Conservation (phyloP, 2,113 vertebrate species). For the Corvus hawaiiensis region DNA sequence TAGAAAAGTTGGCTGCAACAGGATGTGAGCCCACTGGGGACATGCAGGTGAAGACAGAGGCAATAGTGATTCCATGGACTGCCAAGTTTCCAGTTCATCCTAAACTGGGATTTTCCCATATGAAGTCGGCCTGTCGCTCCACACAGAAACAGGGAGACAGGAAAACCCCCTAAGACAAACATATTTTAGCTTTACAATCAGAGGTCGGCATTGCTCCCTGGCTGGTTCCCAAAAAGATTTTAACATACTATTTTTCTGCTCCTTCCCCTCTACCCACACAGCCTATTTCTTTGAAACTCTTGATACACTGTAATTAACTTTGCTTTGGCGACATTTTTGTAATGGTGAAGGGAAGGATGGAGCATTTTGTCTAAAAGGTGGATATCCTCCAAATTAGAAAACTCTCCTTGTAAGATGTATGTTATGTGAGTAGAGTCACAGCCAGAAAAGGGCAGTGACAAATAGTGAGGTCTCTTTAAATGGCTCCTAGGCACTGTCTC, state of each 20-base stretch:
- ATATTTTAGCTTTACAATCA: not conserved
- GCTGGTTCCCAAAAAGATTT: not conserved
- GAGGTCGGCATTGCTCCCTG: not conserved
- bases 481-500: not conserved
- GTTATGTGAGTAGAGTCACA: not conserved
- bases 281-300: constrained; percentile 32
- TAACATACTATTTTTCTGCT: not conserved
- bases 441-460: not conserved
- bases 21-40: no score
- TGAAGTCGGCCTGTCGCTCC: accelerated
- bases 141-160: not conserved
- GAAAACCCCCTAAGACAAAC: not conserved
- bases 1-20: not conserved
- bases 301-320: not conserved
- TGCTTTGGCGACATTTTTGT: not conserved
- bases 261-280: not conserved
- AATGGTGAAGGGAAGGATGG: not conserved
- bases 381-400: not conserved
- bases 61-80: not conserved
- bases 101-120: not conserved
- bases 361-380: not conserved
- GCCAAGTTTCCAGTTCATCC: not conserved
- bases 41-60: not conserved
- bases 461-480: not conserved
- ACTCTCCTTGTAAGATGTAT: not conserved